Conservation (phyloP, 2,113 vertebrate species). For the Hydrochoerus hydrochaeris region DNA sequence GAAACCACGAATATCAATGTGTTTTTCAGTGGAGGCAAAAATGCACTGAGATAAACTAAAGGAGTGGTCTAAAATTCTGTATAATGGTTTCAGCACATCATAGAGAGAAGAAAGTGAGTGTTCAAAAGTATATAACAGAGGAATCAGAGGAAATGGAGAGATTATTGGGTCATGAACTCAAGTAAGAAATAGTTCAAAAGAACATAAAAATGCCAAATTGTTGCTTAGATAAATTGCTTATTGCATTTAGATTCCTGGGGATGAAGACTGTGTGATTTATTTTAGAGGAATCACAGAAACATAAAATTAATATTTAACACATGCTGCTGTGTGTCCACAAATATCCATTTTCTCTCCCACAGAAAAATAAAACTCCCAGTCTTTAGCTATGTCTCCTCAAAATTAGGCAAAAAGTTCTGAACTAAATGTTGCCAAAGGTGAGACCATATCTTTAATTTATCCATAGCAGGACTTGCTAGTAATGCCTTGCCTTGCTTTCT, state of each 20-base stretch:
- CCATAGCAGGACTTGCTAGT: neutral
- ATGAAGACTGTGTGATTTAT: neutral
- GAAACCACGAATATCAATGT: too few species aligned
- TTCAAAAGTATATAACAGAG: neutral
- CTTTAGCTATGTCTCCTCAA: neutral
- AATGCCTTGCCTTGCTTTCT: neutral
- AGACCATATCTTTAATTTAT: neutral
- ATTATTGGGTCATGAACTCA: neutral
- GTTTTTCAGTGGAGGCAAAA: neutral
- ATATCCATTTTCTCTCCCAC: neutral
- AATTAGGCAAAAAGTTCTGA: conserved; percentile 11
- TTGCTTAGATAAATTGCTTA: neutral
- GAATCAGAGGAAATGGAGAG: neutral
- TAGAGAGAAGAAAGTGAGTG: neutral
- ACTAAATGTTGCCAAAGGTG: neutral
- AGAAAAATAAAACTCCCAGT: neutral
- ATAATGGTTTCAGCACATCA: neutral
- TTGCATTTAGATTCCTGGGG: neutral
- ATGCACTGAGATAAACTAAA: neutral
- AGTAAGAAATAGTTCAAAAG: neutral
- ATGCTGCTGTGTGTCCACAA: neutral
- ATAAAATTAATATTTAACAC: neutral
- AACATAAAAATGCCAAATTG: neutral
- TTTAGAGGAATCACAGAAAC: neutral
- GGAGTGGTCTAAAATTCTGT: neutral